Base-by-base conservation (phyloP, 1,140 invertebrate species). In the Mamestra configurata region DNA sequence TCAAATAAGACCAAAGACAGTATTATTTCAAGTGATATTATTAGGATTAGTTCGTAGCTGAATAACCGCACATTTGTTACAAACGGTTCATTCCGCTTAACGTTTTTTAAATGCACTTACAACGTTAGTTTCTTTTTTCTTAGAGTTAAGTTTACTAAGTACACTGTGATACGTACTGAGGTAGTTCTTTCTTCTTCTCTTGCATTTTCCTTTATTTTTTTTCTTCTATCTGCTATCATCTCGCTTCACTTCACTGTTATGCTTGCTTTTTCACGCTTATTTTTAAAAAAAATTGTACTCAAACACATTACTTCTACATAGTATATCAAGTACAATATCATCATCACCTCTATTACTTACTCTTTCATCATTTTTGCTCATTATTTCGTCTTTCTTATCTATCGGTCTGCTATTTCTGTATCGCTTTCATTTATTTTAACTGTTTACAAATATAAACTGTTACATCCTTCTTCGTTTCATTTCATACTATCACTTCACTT, bases 61-160 rank as follows among this genome's bases (percentile, higher is more conserved):
- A 89, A 93, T 94, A 89, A 89, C 92, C 91, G 93, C 92, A 95
- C 93, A 95, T 95, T 94, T 95, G 93, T 94, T 95, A 87, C 68
- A 94, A 85, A 92, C 92, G 93, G 92, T 90, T 80, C 86, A 93
- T 93, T 93, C 87, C 86, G 91, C 89, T 82, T 37, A 77, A 77
- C 40, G 43, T 75, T 78, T 55, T 57, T 71, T 80, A 75, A 83
- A 80, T 83, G 88, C 88, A 90, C 88, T 82, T 83, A 55, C 84
- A 86, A 84, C 57, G 82, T 59, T 84, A 85, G 87, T 92, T 91
- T 85, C 86, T 92, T 70, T n/a, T 76, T 79, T 70, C 31, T 79
- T 82, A 70, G 71, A 22, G 20, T 81, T 92, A 91, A 83, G 82
- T 89, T 89, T 84, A 86, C 79, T 88, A 93, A 91, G 90, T 87